A percentile compares a stretch with the other conserved stretches of the same genome.
Conservation (phyloP, 2,888 invertebrate genomes). For the Agapostemon virescens region DNA sequence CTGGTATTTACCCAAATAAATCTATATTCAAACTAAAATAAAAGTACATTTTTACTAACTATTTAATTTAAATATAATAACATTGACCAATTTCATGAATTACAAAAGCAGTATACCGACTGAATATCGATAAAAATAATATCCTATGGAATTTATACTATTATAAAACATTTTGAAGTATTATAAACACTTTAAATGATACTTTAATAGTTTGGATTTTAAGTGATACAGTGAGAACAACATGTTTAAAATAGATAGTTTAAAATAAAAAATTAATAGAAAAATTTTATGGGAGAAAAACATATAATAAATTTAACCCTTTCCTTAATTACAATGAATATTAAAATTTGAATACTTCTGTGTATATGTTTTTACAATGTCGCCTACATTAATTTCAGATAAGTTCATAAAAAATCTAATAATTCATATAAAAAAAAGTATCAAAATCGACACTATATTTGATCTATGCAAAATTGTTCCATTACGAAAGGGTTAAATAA, state of each 20-base stretch:
- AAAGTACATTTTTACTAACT: constrained; percentile 38
- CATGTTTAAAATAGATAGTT: neutral
- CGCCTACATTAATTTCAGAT: neutral
- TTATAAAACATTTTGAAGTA: neutral
- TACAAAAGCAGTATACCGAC: neutral
- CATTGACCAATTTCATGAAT: neutral
- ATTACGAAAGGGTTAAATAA: neutral
- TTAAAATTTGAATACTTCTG: neutral
- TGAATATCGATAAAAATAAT: neutral
- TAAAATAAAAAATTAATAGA: neutral
- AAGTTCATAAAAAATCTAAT: neutral
- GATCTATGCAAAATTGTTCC: neutral
- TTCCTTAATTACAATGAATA: neutral
- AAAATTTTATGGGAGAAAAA: neutral
- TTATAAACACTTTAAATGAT: neutral
- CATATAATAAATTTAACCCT: neutral
- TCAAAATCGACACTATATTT: neutral
- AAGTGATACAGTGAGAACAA: too few species aligned
- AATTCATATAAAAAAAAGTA: neutral
- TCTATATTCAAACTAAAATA: constrained; percentile 44
- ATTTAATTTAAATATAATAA: neutral
- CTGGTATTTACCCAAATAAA: constrained; percentile 53
- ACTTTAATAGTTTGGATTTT: neutral
- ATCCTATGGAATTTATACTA: neutral
- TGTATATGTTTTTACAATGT: neutral